These are phyloP conservation scores for Drosophila neonasuta DNA, from an alignment of 2,888 invertebrate species.

Conservation along the genomic window DNA sequence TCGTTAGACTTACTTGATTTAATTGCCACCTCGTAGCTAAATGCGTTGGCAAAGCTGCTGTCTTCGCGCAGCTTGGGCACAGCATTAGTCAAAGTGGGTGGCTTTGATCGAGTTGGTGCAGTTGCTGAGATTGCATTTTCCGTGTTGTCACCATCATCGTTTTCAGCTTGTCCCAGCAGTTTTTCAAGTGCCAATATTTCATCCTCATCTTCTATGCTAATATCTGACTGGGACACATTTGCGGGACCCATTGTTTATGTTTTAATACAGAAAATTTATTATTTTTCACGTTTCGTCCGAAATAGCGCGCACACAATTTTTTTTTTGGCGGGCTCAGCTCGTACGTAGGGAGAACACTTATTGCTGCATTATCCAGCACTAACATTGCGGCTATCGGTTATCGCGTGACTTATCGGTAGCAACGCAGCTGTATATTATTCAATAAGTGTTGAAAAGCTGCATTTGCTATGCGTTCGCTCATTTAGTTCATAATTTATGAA, in stretches of 20 bases:
- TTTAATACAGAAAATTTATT: background rate
- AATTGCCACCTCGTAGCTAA: conserved; percentile 71
- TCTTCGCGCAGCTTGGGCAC: conserved; percentile 75
- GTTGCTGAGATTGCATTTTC: conserved; percentile 27
- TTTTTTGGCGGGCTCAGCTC: conserved; percentile 62
- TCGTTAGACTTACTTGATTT: conserved; percentile 35
- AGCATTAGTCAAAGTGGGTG: conserved; percentile 32
- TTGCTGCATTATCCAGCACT: conserved; percentile 31
- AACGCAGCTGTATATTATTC: background rate
- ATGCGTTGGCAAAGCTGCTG: conserved; percentile 76
- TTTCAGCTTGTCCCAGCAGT: conserved; percentile 68
- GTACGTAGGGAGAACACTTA: conserved; percentile 16
- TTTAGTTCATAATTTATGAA: background rate
- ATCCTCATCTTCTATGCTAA: conserved; percentile 71
- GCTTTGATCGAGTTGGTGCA: conserved; percentile 14
- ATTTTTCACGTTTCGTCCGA: conserved; percentile 4
- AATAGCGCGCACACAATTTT: conserved; percentile 45
- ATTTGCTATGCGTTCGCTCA: background rate
- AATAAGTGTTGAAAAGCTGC: conserved; percentile 26
- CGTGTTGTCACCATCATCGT: conserved; percentile 49
- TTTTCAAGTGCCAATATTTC: conserved; percentile 76
- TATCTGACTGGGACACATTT: conserved; percentile 45
- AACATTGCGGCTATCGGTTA: conserved; percentile 1
- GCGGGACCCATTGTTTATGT: conserved; percentile 49
- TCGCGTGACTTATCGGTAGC: conserved; percentile 9